A percentile compares a stretch with the other conserved stretches of the same genome.
Evolutionary conservation across 2,797 vertebrate species (phyloP).

Genomic region (Sylvilagus floridanus): DNA sequence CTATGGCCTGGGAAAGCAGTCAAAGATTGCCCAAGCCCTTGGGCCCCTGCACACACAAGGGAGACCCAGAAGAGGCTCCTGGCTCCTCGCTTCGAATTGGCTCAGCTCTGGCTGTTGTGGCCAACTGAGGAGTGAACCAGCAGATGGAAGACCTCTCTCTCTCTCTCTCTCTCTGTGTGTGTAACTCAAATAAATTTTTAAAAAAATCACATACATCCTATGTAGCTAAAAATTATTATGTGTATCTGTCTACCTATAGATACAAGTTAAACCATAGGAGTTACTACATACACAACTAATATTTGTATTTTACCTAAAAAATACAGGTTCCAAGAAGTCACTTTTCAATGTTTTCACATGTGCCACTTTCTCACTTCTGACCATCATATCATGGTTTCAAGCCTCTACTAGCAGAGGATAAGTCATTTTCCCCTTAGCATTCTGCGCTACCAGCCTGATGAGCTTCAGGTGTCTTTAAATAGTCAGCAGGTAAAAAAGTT

Average conservation of each 20-base stretch:
- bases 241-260: background rate
- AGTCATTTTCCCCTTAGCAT: background rate
- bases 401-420: background rate
- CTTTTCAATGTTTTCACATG: conserved; percentile 41
- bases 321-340: background rate
- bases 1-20: too few species aligned
- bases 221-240: conserved; percentile 28
- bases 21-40: too few species aligned
- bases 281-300: background rate
- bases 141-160: too few species aligned
- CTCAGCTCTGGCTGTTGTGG: too few species aligned
- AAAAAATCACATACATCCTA: conserved; percentile 7
- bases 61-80: too few species aligned
- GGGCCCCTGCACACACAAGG: too few species aligned
- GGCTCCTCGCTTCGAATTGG: too few species aligned
- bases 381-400: background rate
- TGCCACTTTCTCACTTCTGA: background rate
- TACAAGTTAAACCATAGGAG: background rate
- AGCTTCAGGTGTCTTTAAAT: conserved; percentile 22
- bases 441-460: background rate
- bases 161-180: too few species aligned
- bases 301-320: background rate
- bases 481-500: background rate
- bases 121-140: too few species aligned
- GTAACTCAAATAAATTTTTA: background rate